Conservation (phyloP, 2,113 vertebrate species). For the Centrocercus urophasianus region DNA sequence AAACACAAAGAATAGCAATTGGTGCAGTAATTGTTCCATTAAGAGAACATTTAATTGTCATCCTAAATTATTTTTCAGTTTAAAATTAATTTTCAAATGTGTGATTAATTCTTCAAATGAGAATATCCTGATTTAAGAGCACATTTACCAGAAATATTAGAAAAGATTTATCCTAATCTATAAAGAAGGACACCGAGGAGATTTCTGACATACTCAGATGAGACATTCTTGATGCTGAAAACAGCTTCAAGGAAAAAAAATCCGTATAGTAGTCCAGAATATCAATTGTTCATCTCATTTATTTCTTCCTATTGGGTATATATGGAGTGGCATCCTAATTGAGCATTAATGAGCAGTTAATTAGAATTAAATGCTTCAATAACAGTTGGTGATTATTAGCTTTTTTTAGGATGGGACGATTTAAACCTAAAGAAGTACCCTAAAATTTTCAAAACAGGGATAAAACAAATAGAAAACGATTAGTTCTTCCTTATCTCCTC, state of each 20-base stretch:
- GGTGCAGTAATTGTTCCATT: background rate
- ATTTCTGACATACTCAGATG: background rate
- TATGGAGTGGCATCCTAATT: constrained; percentile 46
- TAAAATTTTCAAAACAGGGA: constrained; percentile 7
- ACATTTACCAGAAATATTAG: background rate
- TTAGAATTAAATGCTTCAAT: constrained; percentile 58
- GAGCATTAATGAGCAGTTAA: constrained; percentile 63
- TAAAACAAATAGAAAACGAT: background rate
- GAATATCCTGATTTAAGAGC: background rate
- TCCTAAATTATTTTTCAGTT: background rate
- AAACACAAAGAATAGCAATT: background rate
- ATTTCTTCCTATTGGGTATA: constrained; percentile 55
- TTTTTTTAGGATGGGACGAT: constrained; percentile 31
- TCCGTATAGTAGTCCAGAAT: constrained; percentile 6
- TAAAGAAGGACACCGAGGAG: background rate
- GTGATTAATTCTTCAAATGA: background rate
- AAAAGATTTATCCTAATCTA: background rate
- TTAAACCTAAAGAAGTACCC: constrained; percentile 39
- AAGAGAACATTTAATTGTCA: background rate
- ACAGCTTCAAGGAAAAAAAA: background rate
- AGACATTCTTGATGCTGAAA: background rate
- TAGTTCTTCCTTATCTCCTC: constrained; percentile 10
- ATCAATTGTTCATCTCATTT: constrained; percentile 42
- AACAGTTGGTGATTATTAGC: constrained; percentile 43
- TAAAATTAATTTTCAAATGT: background rate